Evolutionary conservation across 2,113 vertebrate species (phyloP).

Genomic region (Isurus oxyrinchus): DNA sequence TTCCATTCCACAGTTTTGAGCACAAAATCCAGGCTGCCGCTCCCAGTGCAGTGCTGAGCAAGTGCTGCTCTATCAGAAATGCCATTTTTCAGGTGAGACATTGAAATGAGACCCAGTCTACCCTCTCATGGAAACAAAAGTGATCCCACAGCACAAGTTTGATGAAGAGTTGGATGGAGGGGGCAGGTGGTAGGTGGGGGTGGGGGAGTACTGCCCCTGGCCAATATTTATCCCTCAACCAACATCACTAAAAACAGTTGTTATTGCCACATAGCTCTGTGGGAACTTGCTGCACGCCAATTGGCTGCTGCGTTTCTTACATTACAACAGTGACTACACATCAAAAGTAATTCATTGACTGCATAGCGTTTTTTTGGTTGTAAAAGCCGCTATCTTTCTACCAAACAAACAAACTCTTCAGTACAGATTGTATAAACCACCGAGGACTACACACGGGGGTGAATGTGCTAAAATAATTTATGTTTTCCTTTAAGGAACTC

Average conservation of each 20-base stretch:
- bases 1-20: background rate
- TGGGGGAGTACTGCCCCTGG: background rate
- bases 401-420: background rate
- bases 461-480: background rate
- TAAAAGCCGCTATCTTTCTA: background rate
- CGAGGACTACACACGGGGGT: background rate
- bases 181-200: background rate
- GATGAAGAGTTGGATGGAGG: background rate
- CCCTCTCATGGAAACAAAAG: background rate
- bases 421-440: background rate
- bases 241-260: background rate
- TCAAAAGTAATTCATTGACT: background rate
- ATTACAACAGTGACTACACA: background rate
- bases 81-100: background rate
- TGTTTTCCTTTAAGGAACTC: background rate
- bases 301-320: background rate
- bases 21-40: background rate
- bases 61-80: background rate
- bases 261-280: background rate
- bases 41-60: background rate
- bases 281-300: background rate
- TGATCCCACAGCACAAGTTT: background rate
- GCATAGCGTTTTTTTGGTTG: background rate
- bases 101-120: background rate
- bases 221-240: background rate